Conservation (phyloP, 2,888 invertebrate genomes). For the Neoitamus cyanurus region DNA sequence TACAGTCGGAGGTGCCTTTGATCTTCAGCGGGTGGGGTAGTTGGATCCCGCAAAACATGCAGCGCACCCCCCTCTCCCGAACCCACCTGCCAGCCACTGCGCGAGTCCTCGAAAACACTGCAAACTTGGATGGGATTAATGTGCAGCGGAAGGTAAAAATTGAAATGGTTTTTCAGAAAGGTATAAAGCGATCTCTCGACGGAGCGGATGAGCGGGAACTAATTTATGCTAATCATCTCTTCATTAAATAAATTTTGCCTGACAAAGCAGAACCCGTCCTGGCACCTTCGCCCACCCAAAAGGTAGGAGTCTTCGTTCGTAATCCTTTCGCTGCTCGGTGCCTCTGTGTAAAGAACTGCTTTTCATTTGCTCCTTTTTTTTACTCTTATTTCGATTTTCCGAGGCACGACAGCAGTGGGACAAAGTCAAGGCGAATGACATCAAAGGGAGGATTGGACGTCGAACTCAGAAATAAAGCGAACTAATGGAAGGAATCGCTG, state of each 20-base stretch:
- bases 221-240: conserved; percentile 38
- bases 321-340: background rate
- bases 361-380: background rate
- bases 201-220: background rate
- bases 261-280: background rate
- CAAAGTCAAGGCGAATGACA: conserved; percentile 14
- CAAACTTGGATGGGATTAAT: background rate
- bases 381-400: background rate
- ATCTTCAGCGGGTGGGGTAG: background rate
- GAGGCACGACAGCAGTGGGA: background rate
- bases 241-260: conserved; percentile 13
- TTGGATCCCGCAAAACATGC: background rate
- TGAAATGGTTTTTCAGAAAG: background rate
- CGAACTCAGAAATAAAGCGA: background rate
- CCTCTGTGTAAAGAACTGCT: background rate
- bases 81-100: background rate
- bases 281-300: background rate
- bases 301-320: background rate
- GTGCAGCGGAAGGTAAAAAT: background rate
- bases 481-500: conserved; percentile 42
- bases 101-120: background rate
- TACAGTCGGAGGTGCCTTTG: background rate
- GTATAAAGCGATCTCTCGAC: background rate
- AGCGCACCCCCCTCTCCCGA: background rate
- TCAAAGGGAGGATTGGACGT: background rate